Evolutionary conservation across 2,113 vertebrate genomes (phyloP).

Genomic region (Psammodynastes pulverulentus): DNA sequence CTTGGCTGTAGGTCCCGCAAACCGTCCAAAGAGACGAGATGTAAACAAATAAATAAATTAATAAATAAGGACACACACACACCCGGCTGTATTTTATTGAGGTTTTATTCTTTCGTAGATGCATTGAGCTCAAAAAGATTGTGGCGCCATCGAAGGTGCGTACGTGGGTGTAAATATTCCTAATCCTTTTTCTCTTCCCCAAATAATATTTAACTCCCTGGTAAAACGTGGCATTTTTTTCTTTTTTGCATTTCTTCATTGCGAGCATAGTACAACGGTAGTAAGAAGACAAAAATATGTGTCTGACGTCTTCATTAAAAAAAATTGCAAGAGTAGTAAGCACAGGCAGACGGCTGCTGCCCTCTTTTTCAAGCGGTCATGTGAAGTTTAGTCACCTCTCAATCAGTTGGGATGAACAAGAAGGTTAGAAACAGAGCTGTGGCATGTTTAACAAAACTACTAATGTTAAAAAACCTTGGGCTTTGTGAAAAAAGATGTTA

Average conservation of each 20-base stretch:
- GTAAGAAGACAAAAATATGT: background rate
- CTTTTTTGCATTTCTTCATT: background rate
- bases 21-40: background rate
- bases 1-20: background rate
- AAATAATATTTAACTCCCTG: background rate
- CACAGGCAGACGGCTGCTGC: background rate
- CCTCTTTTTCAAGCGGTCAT: background rate
- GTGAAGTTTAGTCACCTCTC: constrained; percentile 13
- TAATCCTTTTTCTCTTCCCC: background rate
- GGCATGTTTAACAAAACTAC: too few relatives aligned
- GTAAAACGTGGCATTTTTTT: background rate
- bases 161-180: background rate
- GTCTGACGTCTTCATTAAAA: background rate
- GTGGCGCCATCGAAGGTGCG: background rate
- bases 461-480: background rate
- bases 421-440: background rate
- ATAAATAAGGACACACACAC: too few relatives aligned
- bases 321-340: constrained; percentile 30
- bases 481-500: background rate
- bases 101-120: background rate
- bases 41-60: background rate
- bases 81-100: background rate
- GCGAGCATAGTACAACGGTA: background rate
- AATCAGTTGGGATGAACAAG: background rate
- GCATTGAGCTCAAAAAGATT: background rate